Evolutionary conservation across 2,888 invertebrate genomes (phyloP), one percentile per base, ranked within the genome.

Genomic region (Aphelenchoides bicaudatus): DNA sequence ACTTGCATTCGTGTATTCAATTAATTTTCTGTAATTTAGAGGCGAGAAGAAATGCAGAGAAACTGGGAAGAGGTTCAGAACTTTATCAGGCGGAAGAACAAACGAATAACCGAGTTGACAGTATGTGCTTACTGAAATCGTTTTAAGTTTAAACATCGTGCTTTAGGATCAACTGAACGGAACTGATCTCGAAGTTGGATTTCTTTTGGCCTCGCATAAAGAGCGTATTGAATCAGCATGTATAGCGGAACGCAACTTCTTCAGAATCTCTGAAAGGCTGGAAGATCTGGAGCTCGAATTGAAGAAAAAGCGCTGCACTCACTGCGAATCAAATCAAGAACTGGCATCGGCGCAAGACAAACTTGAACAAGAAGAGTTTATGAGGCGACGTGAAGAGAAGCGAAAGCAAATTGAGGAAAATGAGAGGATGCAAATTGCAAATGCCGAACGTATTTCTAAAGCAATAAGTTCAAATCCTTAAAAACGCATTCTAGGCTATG

Each of bases 201-300:
- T 51, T 34, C 38, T 51, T 37, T 30, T 51, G 39, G 52, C 52
- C 21, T 51, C 52, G 37, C 52, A 51, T 23, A 51, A 51, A 19
- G 52, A 51, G 21, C 19, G 31, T n/a, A 51, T 51, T 28, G 52
- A 51, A 30, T 16, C 38, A 6, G 52, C 52, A 8, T 51, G 52
- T 30, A 37, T 51, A 2, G 52, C 52, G n/a, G 52, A 51, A 30
- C 31, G 52, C 21, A 51, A 51, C 25, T 30, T 21, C 4, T 51
- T 51, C 4, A 37, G 37, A 34, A 25, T 38, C 16, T 23, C 25
- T 28, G 52, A 30, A 8, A 51, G 6, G 21, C 38, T 51, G 8
- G 52, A 51, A 19, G 52, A 51, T 30, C 52, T 51, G 16, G 52
- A 51, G 38, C n/a, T 51, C 13, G 52, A 51, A 16, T 16, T 51